Percentiles rank a stretch among this genome's conserved stretches.
phyloP scores from a whole-genome alignment of 2,888 invertebrate species.

The Eremobia ochroleuca region DNA sequence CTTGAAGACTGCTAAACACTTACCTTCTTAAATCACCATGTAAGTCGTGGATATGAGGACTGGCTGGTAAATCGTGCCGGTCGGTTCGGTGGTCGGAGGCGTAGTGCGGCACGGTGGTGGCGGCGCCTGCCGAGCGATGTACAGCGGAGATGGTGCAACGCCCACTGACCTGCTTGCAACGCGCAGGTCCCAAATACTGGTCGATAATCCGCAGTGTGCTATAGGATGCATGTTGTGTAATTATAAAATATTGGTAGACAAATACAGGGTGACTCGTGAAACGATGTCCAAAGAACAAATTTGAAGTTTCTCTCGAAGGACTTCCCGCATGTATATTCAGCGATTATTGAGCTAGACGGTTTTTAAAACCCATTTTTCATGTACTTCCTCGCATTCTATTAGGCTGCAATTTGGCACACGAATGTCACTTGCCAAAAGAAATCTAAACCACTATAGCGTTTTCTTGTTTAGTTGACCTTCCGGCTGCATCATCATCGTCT shows the following conservation, averaged over 20 bases:
- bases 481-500: neutral
- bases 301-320: neutral
- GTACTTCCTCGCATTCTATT: too few species aligned
- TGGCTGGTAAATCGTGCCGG: neutral
- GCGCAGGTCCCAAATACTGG: constrained; percentile 28
- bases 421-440: too few species aligned
- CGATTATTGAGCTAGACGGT: too few species aligned
- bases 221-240: constrained; percentile 8
- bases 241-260: neutral
- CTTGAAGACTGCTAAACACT: neutral
- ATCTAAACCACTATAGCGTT: too few species aligned
- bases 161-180: constrained; percentile 18
- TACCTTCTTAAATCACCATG: constrained; percentile 25
- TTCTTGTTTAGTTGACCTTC: too few species aligned
- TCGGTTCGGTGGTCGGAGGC: constrained; percentile 14
- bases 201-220: constrained; percentile 37
- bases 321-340: too few species aligned
- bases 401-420: too few species aligned
- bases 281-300: neutral
- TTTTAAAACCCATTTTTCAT: too few species aligned
- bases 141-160: constrained; percentile 24
- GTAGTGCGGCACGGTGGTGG: constrained; percentile 21
- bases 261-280: neutral
- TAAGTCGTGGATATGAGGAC: neutral
- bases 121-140: neutral